Percentiles rank a stretch among this genome's conserved stretches.
These are phyloP conservation scores for Scaptodrosophila latifasciaeformis DNA, from an alignment of 2,888 invertebrate species.

Conservation along the genomic window DNA sequence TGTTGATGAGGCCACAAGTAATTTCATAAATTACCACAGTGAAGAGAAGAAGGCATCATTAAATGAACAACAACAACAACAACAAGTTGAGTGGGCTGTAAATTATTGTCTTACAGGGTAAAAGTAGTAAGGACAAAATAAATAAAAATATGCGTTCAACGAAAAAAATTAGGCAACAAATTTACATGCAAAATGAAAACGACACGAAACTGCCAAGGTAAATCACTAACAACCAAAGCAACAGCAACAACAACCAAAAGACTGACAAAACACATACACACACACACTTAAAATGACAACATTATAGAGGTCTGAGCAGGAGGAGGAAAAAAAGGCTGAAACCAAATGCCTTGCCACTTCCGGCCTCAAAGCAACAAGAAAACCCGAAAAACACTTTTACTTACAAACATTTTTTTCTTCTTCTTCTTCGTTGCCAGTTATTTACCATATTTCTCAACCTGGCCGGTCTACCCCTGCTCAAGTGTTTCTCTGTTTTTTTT, in stretches of 20 bases:
- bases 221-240: constrained; percentile 42
- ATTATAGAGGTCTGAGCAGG: constrained; percentile 23
- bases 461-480: too few relatives aligned
- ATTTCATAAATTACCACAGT: constrained; percentile 39
- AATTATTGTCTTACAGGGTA: too few relatives aligned
- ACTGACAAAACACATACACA: constrained; percentile 15
- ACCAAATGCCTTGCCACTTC: not conserved
- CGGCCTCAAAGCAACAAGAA: constrained; percentile 10
- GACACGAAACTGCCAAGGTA: constrained; percentile 40
- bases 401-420: constrained; percentile 35
- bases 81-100: too few relatives aligned
- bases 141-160: constrained; percentile 36
- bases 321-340: constrained; percentile 9
- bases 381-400: constrained; percentile 55
- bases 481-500: too few relatives aligned
- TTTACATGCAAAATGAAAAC: constrained; percentile 50
- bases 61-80: too few relatives aligned
- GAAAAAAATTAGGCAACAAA: constrained; percentile 62
- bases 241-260: constrained; percentile 27
- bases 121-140: constrained; percentile 36
- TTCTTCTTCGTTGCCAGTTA: constrained; percentile 31
- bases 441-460: constrained; percentile 57
- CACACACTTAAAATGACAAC: constrained; percentile 37
- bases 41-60: not conserved
- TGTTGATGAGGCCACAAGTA: constrained; percentile 32